Evolutionary conservation across 2,888 invertebrate species (phyloP), one percentile per base, ranked within the genome.

Genomic region (Theodoxus fluviatilis): DNA sequence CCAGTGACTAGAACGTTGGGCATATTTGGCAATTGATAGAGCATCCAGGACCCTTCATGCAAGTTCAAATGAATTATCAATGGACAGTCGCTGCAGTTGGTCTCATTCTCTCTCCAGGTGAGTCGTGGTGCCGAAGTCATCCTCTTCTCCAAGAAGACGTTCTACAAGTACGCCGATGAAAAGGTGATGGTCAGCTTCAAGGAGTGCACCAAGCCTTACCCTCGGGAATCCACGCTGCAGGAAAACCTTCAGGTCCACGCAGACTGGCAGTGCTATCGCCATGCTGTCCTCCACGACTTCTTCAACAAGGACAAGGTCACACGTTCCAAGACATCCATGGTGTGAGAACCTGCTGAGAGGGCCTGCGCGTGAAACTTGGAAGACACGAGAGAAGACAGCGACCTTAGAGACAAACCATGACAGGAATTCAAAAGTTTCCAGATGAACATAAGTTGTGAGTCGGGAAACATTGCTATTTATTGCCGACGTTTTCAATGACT

Each of bases 41-140:
- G n/a, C n/a, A n/a, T n/a, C n/a, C n/a, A n/a, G n/a, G n/a, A n/a
- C n/a, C n/a, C n/a, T n/a, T n/a, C n/a, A n/a, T n/a, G n/a, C n/a
- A n/a, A n/a, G n/a, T n/a, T n/a, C n/a, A n/a, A n/a, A n/a, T n/a
- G n/a, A n/a, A n/a, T n/a, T n/a, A n/a, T n/a, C n/a, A n/a, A n/a
- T n/a, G n/a, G n/a, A n/a, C n/a, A n/a, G n/a, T n/a, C n/a, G n/a
- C n/a, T n/a, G n/a, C n/a, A n/a, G n/a, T n/a, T n/a, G n/a, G n/a
- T n/a, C n/a, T n/a, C n/a, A n/a, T 2, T 35, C 22, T 40, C 7
- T 61, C 37, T 59, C 31, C 68, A 81, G 79, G 80, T 80, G 28
- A 79, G 81, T 66, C 75, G 79, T 59, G 84, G 84, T 15, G 81
- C 82, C 0, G 84, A 84, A 68, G 76, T 83, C 25, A 77, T 84